A percentile compares a stretch with the other conserved stretches of the same genome.
phyloP scores from a whole-genome alignment of 2,888 invertebrate species.

The Campopleginae sp. region DNA sequence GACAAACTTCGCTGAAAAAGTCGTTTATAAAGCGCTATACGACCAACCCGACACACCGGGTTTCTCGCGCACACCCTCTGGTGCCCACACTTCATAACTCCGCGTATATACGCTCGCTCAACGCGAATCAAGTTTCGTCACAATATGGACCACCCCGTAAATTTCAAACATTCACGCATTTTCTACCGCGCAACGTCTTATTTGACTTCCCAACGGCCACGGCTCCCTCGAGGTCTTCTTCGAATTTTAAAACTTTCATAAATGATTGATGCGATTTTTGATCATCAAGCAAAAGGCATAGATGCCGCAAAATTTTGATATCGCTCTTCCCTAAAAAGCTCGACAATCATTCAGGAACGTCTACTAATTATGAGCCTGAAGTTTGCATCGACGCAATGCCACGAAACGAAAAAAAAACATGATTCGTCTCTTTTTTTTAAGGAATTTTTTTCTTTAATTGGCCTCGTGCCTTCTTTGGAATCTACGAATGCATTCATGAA shows the following conservation, averaged over 20 bases:
- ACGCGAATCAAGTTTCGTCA: background rate
- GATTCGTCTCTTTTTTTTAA: too few species aligned
- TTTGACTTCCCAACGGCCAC: background rate
- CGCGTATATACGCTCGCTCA: constrained; percentile 68
- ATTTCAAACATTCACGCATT: background rate
- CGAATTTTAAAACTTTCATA: background rate
- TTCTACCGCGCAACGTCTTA: background rate
- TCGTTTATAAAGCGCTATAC: constrained; percentile 82
- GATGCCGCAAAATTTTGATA: too few species aligned
- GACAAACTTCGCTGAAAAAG: constrained; percentile 82
- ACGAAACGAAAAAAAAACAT: too few species aligned
- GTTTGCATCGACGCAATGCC: too few species aligned
- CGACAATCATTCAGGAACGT: too few species aligned
- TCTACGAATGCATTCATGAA: too few species aligned
- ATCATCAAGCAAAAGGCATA: too few species aligned
- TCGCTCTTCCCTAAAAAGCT: too few species aligned
- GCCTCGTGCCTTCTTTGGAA: too few species aligned
- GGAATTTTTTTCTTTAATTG: too few species aligned
- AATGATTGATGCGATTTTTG: too few species aligned
- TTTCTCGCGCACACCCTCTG: constrained; percentile 69
- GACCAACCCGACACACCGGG: constrained; percentile 72
- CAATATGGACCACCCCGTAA: constrained; percentile 16
- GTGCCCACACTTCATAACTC: constrained; percentile 82
- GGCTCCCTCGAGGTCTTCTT: background rate
- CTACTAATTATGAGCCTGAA: too few species aligned